These are phyloP conservation scores for Aselliscus stoliczkanus DNA, from an alignment of 2,797 vertebrate species.

Conservation along the genomic window DNA sequence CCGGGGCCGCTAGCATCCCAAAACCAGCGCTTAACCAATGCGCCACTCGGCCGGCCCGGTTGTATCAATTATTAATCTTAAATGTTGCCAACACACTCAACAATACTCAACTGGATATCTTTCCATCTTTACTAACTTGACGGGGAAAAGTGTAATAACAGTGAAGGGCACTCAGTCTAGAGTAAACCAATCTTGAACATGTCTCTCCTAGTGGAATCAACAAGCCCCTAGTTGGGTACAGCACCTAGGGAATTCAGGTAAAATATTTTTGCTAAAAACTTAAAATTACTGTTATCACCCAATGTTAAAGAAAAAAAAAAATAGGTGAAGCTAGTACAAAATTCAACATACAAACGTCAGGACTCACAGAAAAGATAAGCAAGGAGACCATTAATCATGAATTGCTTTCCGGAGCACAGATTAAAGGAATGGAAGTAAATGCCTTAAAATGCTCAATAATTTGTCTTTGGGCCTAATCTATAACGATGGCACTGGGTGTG, in stretches of 20 bases:
- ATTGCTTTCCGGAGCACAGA: constrained; percentile 14
- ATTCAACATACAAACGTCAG: background rate
- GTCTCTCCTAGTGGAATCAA: background rate
- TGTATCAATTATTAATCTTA: background rate
- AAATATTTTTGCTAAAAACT: background rate
- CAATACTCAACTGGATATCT: background rate
- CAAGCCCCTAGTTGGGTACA: background rate
- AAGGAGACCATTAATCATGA: background rate
- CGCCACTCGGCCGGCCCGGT: no score
- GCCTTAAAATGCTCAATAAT: background rate
- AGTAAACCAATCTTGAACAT: background rate
- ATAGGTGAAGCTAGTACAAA: constrained; percentile 1
- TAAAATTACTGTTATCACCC: background rate
- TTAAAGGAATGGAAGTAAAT: background rate
- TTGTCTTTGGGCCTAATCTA: background rate
- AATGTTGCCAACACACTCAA: background rate
- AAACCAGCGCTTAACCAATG: no score
- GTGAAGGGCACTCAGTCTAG: background rate
- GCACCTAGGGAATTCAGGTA: background rate
- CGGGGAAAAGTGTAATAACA: background rate
- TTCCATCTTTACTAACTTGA: background rate
- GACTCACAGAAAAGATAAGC: background rate
- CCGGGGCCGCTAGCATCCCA: no score
- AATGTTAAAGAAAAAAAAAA: background rate
- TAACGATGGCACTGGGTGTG: background rate